phyloP scores from a whole-genome alignment of 2,888 invertebrate genomes.

The Amphimallon solstitiale region DNA sequence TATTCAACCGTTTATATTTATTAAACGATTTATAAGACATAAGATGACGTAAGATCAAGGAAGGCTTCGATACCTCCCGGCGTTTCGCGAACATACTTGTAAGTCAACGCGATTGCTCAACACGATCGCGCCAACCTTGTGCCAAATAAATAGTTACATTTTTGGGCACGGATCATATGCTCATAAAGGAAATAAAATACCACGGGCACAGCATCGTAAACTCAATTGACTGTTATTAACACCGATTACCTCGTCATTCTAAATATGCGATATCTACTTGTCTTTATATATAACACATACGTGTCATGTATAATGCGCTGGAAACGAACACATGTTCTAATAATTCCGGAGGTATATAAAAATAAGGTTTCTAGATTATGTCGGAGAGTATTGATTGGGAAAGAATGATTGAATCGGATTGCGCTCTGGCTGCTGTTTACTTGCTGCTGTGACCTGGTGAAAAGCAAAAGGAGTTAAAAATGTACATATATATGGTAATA shows the following conservation, averaged over 20 bases:
- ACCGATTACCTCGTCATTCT: slow-evolving; percentile 3
- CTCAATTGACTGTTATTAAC: slow-evolving; percentile 14
- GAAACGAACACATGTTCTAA: slow-evolving; percentile 17
- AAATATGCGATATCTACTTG: not conserved
- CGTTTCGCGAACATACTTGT: slow-evolving; percentile 21
- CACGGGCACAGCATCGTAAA: slow-evolving; percentile 15
- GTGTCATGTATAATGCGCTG: too few relatives aligned
- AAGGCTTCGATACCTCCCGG: slow-evolving; percentile 34
- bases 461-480: slow-evolving; percentile 3
- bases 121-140: slow-evolving; percentile 51
- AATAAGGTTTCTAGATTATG: slow-evolving; percentile 26
- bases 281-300: not conserved
- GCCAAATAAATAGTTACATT: slow-evolving; percentile 50
- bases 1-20: not conserved
- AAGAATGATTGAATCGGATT: slow-evolving; percentile 1
- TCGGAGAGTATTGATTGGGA: slow-evolving; percentile 19
- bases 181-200: slow-evolving; percentile 30
- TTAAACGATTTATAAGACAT: slow-evolving; percentile 6
- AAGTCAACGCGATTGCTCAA: slow-evolving; percentile 32
- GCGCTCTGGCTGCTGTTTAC: not conserved
- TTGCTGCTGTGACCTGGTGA: not conserved
- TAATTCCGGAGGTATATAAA: not conserved
- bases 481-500: not conserved
- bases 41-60: slow-evolving; percentile 37
- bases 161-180: slow-evolving; percentile 33